Evolutionary conservation across 1,140 invertebrate genomes (phyloP), one percentile per base, ranked within the genome.

Genomic region (Neodiprion fabricii): DNA sequence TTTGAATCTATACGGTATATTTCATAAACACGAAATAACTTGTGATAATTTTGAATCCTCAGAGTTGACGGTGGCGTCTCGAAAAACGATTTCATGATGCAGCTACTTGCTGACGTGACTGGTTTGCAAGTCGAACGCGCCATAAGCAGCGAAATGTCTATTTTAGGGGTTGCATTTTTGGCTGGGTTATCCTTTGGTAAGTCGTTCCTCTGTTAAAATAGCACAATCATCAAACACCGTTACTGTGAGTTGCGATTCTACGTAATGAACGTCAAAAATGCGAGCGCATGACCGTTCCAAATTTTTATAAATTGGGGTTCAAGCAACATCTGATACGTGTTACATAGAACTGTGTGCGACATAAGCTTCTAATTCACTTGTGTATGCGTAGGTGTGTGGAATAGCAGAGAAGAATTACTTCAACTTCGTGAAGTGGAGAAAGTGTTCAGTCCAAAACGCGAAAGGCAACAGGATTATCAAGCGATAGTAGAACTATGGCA

Each of bases 61-160:
- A 98, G 97, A 79, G 91, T 96, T 65, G 96, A 98, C 86, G 97
- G 97, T n/a, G 97, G 97, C 47, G 96, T 99, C 17, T 94, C 96
- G 0, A 92, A 92, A 74, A 98, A 98, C 86, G 93, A 98, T 85
- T 98, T 98, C 83, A 88, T 98, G 1, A 92, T 95, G 78, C 97
- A 98, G 87, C 87, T 96, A 47, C 90, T 98, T 70, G 92, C 96
- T 7, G 95, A 98, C 88, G 87, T 97, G 48, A 94, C 93, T 7
- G 91, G 91, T 1, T 82, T 95, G 61, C 82, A 87, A 12, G 93
- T 98, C 12, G 94, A 97, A 81, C 88, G 97, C 70, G 87, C 92
- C 0, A 80, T 81, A 0, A 91, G 89, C 71, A 86, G 90, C 0
- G 95, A 97, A 87, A 94, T 94, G 89, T 93, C 95, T 14, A 92